Percentiles rank a stretch among this genome's conserved stretches.
phyloP scores from a whole-genome alignment of 2,113 vertebrate species.

The Ifrita kowaldi region DNA sequence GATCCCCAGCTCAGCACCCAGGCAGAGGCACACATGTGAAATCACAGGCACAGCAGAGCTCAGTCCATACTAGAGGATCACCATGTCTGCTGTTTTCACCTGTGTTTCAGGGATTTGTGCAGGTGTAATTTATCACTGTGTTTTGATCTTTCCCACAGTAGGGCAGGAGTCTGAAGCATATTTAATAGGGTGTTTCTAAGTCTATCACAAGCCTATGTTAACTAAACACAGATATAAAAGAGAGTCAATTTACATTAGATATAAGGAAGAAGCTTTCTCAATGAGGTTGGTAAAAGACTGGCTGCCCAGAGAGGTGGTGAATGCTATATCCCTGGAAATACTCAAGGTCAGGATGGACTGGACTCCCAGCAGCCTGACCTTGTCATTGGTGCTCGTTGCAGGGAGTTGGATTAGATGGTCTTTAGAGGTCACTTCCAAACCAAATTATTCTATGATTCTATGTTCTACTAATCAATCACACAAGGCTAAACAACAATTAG shows the following conservation, averaged over 20 bases:
- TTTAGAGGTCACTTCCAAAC: not conserved
- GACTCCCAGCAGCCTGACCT: not conserved
- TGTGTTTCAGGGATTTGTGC: not conserved
- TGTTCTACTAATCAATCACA: not conserved
- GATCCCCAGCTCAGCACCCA: not conserved
- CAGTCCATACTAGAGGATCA: rapidly evolving
- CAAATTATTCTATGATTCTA: not conserved
- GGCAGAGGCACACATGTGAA: not conserved
- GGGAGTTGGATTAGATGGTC: not conserved
- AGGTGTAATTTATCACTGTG: not conserved
- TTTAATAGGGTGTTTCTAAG: not conserved
- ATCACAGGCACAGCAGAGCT: not conserved
- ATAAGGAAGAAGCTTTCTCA: not conserved
- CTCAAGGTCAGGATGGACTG: not conserved
- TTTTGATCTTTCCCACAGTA: not conserved
- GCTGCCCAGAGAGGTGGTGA: not conserved
- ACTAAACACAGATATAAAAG: not conserved
- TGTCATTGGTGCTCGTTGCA: not conserved
- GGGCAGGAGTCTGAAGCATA: not conserved
- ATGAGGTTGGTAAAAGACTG: not conserved
- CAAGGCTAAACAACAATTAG: not conserved
- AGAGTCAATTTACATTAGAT: not conserved
- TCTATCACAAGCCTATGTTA: not conserved
- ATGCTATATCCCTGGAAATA: not conserved
- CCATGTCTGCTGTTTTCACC: not conserved